phyloP scores from a whole-genome alignment of 2,888 invertebrate genomes.

The Ophioninae sp. region DNA sequence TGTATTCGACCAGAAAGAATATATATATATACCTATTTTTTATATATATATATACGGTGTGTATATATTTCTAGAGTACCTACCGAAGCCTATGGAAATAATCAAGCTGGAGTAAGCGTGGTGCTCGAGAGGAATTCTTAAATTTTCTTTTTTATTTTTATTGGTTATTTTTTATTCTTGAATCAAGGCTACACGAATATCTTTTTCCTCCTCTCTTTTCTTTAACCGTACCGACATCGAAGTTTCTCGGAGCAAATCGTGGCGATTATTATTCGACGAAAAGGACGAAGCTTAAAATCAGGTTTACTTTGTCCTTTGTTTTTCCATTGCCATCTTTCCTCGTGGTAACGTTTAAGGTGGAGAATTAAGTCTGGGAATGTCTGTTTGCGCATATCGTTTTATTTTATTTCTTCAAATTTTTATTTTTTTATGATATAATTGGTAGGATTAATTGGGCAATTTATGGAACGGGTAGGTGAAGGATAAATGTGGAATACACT shows the following conservation, averaged over 20 bases:
- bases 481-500: not conserved
- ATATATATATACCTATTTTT: not conserved
- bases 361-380: not conserved
- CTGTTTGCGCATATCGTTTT: not conserved
- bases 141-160: too few species aligned
- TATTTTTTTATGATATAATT: not conserved
- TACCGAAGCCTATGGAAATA: constrained; percentile 2
- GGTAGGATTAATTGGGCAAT: not conserved
- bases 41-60: too few species aligned
- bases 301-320: constrained; percentile 1
- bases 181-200: constrained; percentile 1
- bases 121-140: not conserved
- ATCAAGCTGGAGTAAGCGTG: constrained; percentile 2
- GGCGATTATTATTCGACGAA: constrained; percentile 4
- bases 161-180: constrained; percentile 11
- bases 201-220: not conserved
- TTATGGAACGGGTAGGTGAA: not conserved
- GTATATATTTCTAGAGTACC: constrained; percentile 8
- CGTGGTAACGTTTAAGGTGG: not conserved
- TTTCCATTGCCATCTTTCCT: not conserved
- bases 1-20: not conserved
- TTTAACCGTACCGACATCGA: not conserved
- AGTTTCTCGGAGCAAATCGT: not conserved
- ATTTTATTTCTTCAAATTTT: not conserved
- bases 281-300: not conserved